Evolutionary conservation across 2,113 vertebrate genomes (phyloP).

Genomic region (Ophthalmotilapia sp.): DNA sequence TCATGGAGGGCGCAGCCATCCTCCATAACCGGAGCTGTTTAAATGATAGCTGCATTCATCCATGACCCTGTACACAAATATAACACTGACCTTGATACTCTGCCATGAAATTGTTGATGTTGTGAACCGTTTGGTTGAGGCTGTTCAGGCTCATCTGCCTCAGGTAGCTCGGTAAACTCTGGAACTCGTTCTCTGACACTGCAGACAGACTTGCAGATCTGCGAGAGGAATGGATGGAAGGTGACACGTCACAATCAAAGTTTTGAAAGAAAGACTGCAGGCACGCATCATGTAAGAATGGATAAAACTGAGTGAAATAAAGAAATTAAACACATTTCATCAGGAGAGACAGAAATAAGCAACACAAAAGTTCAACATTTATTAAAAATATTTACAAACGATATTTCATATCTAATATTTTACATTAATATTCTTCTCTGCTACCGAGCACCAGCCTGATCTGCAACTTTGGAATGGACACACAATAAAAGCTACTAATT

Average conservation of each 20-base stretch:
- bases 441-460: not conserved
- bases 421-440: not conserved
- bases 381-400: not conserved
- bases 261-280: not conserved
- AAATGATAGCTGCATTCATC: not conserved
- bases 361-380: not conserved
- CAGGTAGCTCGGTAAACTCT: conserved; percentile 59
- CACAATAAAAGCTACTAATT: not conserved
- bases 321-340: not conserved
- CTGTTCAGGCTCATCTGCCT: conserved; percentile 56
- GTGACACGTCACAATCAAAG: not conserved
- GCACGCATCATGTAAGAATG: not conserved
- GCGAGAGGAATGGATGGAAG: not conserved
- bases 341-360: not conserved
- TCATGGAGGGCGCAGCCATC: not conserved
- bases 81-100: conserved; percentile 35
- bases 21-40: not conserved
- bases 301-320: not conserved
- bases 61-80: not conserved
- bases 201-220: conserved; percentile 9
- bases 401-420: not conserved
- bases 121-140: conserved; percentile 63
- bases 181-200: conserved; percentile 62
- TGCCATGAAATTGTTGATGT: conserved; percentile 51
- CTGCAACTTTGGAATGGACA: not conserved